Percentiles rank a stretch among this genome's conserved stretches.
These are phyloP conservation scores for Peromyscus aztecus DNA, from an alignment of 2,797 vertebrate genomes.

Conservation along the genomic window DNA sequence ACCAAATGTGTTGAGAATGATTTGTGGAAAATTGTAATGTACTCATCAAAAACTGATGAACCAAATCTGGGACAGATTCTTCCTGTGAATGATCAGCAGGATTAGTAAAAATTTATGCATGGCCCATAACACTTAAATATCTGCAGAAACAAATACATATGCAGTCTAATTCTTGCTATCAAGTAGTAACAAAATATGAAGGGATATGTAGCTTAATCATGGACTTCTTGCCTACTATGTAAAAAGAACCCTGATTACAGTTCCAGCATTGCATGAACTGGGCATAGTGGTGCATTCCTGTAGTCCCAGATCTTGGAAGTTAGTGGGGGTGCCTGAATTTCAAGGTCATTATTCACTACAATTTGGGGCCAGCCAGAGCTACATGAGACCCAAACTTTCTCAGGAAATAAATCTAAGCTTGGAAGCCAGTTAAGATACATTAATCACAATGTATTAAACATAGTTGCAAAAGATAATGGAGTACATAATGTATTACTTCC, in stretches of 20 bases:
- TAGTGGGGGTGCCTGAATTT: not conserved
- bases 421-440: not conserved
- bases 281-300: fast-evolving
- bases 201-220: not conserved
- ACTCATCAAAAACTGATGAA: not conserved
- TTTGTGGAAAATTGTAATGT: not conserved
- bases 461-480: not conserved
- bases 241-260: not conserved
- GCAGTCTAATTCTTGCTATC: not conserved
- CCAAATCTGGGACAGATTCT: not conserved
- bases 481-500: not conserved
- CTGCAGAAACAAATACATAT: not conserved
- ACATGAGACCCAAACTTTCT: not conserved
- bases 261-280: not conserved
- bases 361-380: no score
- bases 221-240: not conserved
- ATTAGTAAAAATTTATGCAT: not conserved
- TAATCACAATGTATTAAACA: not conserved
- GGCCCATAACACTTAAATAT: not conserved
- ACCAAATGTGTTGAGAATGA: not conserved
- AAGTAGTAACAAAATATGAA: not conserved
- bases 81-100: not conserved
- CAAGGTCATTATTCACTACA: not conserved
- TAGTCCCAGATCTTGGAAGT: not conserved
- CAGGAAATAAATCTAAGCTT: not conserved